phyloP scores from a whole-genome alignment of 1,140 invertebrate genomes.

The Drosophila ohnishii region DNA sequence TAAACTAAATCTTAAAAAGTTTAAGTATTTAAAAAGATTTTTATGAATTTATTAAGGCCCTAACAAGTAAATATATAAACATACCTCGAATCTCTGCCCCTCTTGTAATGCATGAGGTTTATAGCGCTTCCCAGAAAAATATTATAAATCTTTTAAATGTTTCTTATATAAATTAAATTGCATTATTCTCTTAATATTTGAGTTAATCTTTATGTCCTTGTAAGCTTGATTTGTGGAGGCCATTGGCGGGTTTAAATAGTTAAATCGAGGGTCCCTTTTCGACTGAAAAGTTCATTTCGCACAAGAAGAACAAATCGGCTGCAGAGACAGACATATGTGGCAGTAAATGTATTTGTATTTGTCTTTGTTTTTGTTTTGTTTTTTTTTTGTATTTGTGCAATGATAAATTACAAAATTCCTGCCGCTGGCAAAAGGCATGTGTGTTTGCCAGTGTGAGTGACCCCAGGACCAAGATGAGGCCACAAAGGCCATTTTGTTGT shows the following conservation, averaged over 20 bases:
- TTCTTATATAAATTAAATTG: neutral
- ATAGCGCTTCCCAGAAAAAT: neutral
- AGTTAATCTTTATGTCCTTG: conserved; percentile 21
- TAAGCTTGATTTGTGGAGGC: conserved; percentile 29
- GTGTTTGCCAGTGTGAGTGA: conserved; percentile 31
- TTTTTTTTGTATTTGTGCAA: conserved; percentile 59
- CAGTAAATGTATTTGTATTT: conserved; percentile 45
- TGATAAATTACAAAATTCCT: conserved; percentile 81
- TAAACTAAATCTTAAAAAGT: no score
- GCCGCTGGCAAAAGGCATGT: conserved; percentile 62
- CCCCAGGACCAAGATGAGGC: conserved; percentile 53
- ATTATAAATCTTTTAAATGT: neutral
- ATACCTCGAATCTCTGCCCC: no score
- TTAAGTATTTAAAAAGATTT: no score
- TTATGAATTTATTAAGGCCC: no score
- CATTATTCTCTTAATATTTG: neutral
- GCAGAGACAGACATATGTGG: conserved; percentile 30
- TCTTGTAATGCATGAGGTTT: no score
- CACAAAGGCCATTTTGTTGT: conserved; percentile 79
- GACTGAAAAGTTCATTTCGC: conserved; percentile 72
- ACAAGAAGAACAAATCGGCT: conserved; percentile 53
- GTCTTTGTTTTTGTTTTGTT: conserved; percentile 26
- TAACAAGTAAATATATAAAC: no score
- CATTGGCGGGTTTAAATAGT: conserved; percentile 67
- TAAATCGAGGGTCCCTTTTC: conserved; percentile 41